Evolutionary conservation across 2,888 invertebrate species (phyloP).

Genomic region (Andrena bicolor): DNA sequence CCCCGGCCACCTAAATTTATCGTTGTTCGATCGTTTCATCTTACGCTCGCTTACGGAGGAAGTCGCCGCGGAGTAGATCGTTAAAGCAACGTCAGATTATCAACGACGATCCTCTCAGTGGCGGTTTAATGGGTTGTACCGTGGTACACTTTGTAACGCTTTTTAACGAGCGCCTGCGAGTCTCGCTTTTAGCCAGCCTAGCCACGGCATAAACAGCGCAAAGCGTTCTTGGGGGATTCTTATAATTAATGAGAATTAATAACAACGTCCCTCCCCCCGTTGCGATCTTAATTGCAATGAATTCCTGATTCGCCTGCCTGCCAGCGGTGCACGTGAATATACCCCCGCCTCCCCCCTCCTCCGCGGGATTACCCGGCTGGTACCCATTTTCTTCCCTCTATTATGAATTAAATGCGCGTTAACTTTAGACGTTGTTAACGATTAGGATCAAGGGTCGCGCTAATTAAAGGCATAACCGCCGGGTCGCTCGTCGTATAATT

Average conservation of each 20-base stretch:
- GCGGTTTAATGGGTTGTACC: background rate
- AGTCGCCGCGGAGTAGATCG: background rate
- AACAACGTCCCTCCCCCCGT: constrained; percentile 9
- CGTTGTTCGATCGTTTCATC: constrained; percentile 13
- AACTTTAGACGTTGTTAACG: constrained; percentile 59
- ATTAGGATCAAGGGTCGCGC: constrained; percentile 63
- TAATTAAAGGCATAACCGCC: constrained; percentile 59
- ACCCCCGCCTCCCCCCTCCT: background rate
- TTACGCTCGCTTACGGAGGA: background rate
- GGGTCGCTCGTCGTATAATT: constrained; percentile 56
- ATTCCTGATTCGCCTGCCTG: constrained; percentile 40
- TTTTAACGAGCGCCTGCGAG: constrained; percentile 29
- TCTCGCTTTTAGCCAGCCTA: constrained; percentile 25
- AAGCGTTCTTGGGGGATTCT: constrained; percentile 31
- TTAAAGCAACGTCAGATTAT: constrained; percentile 17
- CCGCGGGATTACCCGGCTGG: background rate
- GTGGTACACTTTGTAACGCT: constrained; percentile 5
- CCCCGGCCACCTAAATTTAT: constrained; percentile 17
- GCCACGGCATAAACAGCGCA: constrained; percentile 7
- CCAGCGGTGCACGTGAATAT: constrained; percentile 20
- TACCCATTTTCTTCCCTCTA: constrained; percentile 13
- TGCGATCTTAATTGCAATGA: constrained; percentile 52
- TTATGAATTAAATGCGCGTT: constrained; percentile 66
- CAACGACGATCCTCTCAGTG: constrained; percentile 22
- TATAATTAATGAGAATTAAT: constrained; percentile 40